Evolutionary conservation across 92 coral and sea anemone species (phyloP), one percentile per base, ranked within the genome.

Genomic region (Scolanthus callimorphus): DNA sequence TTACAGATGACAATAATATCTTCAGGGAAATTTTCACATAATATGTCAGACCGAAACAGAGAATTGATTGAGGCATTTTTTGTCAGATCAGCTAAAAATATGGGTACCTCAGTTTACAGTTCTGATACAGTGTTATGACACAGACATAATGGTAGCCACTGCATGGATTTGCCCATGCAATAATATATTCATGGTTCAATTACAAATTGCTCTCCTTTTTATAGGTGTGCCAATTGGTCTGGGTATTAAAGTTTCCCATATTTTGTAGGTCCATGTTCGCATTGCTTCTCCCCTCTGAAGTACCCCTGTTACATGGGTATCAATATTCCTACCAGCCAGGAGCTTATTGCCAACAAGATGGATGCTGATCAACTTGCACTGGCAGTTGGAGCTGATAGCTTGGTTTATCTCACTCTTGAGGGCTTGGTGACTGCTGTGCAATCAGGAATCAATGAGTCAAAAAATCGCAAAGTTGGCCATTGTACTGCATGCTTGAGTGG

Each of bases 241-340:
- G n/a, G n/a, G n/a, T n/a, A n/a, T n/a, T n/a, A n/a, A n/a, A 13
- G 50, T 15, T 52, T 17, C 47, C 12, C 1, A 41, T 24, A 4
- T 46, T 46, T 25, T 38, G 12, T 39, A 91, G 97, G 97, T 91
- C 37, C 97, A 91, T 61, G 72, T 91, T 51, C 82, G 97, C n/a
- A 83, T 91, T 1, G 97, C 97, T 0, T 91, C 97, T 10, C 97
- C 97, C 97, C 97, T 17, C 66, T 91, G 20, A 91, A 88, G 80
- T 50, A 83, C 39, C 97, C 97, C 11, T 91, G 97, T 57, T 88
- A 83, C 75, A 91, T 91, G 97, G 97, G 97, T 12, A 89, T 91
- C 70, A 91, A 91, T 57, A 91, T 91, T 41, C 97, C 97, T 0
- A 91, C 97, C 2, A 71, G 28, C 60, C 96, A 91, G 59, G 97